Evolutionary conservation across 2,888 invertebrate species (phyloP).

Genomic region (Chaitophorus viminalis): DNA sequence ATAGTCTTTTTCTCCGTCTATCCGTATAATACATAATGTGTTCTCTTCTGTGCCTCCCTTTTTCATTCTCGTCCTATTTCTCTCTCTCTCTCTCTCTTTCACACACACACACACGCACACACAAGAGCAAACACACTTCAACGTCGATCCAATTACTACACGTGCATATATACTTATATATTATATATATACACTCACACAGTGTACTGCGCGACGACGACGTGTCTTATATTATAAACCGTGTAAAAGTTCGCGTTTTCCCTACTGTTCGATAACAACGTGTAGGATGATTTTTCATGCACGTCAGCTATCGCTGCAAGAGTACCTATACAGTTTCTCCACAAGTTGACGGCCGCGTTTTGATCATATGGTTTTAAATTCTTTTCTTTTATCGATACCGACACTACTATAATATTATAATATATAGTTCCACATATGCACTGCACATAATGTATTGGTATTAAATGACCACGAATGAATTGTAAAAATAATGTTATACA

Average conservation of each 20-base stretch:
- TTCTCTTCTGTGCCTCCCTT: too few species aligned
- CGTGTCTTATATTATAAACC: not conserved
- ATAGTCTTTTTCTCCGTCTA: not conserved
- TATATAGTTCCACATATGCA: too few species aligned
- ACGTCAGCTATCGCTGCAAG: not conserved
- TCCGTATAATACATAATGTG: too few species aligned
- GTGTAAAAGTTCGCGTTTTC: not conserved
- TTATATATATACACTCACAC: too few species aligned
- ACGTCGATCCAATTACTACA: constrained; percentile 2
- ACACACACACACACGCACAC: not conserved
- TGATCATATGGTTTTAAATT: too few species aligned
- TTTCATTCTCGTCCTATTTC: not conserved
- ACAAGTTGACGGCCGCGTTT: not conserved
- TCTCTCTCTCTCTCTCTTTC: not conserved
- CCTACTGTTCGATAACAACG: not conserved
- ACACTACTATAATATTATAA: not conserved
- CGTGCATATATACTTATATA: not conserved
- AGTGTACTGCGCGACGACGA: not conserved
- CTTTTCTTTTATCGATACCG: not conserved
- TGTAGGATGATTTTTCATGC: not conserved
- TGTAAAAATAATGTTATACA: not conserved
- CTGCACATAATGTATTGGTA: too few species aligned
- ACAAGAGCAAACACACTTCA: too few species aligned
- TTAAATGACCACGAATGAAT: not conserved
- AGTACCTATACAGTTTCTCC: not conserved